Evolutionary conservation across 2,113 vertebrate species (phyloP).

Genomic region (Machaerirhynchus nigripectus): DNA sequence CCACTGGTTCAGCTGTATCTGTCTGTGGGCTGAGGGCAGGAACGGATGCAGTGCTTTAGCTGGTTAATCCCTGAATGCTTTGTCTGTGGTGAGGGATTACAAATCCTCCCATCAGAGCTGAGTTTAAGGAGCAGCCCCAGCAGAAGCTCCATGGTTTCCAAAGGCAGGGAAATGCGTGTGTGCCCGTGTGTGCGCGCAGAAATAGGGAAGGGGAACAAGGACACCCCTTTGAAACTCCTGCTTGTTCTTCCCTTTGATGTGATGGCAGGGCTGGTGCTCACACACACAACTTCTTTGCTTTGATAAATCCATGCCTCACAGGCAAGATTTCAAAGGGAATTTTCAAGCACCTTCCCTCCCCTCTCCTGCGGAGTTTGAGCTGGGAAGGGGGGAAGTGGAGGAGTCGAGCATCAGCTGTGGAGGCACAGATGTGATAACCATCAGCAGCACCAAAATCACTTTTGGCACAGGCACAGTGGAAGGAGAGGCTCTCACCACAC

Average conservation of each 20-base stretch:
- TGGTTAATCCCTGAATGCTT: neutral
- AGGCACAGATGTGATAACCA: neutral
- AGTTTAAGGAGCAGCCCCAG: neutral
- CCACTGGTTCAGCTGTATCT: neutral
- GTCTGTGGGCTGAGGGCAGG: neutral
- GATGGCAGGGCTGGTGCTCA: conserved; percentile 12
- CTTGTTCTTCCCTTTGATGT: conserved; percentile 57
- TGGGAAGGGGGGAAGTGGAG: neutral
- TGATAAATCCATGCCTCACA: conserved; percentile 64
- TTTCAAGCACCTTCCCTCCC: conserved; percentile 44
- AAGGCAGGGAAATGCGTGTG: neutral
- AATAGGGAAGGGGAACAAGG: neutral
- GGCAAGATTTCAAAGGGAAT: conserved; percentile 70
- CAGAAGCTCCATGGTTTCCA: neutral
- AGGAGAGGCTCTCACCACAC: neutral
- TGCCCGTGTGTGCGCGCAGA: neutral
- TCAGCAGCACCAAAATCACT: neutral
- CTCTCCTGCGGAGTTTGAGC: neutral
- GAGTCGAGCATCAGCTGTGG: neutral
- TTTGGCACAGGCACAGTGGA: neutral
- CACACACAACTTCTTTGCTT: conserved; percentile 29
- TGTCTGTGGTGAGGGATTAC: neutral
- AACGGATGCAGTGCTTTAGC: neutral
- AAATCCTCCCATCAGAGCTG: neutral
- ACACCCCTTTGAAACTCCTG: conserved; percentile 23